Conservation (phyloP, 2,888 invertebrate genomes). For the Brachypterus glaber region DNA sequence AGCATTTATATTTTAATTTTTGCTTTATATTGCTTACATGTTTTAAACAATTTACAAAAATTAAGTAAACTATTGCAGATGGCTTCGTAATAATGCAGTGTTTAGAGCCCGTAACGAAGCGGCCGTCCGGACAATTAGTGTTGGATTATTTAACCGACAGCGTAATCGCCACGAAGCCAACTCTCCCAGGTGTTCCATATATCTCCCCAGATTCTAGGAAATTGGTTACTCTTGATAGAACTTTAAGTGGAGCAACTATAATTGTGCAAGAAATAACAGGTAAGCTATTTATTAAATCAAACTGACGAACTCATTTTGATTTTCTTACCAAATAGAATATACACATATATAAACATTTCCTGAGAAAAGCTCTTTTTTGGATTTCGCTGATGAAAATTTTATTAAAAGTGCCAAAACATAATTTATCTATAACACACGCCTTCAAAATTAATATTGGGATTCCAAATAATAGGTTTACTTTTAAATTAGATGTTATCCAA, state of each 20-base stretch:
- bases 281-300: slow-evolving; percentile 26
- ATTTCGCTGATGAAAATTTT: too few species aligned
- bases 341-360: too few species aligned
- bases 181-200: slow-evolving; percentile 54
- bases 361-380: too few species aligned
- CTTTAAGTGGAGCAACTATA: slow-evolving; percentile 48
- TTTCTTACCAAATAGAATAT: too few species aligned
- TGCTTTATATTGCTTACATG: too few species aligned
- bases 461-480: too few species aligned
- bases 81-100: slow-evolving; percentile 64
- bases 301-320: not conserved
- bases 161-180: slow-evolving; percentile 53
- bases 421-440: too few species aligned
- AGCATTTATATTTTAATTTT: too few species aligned
- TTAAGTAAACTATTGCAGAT: slow-evolving; percentile 46
- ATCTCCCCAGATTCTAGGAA: slow-evolving; percentile 63
- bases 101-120: slow-evolving; percentile 53
- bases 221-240: slow-evolving; percentile 56
- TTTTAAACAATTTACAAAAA: too few species aligned
- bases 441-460: too few species aligned
- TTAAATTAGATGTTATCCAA: too few species aligned
- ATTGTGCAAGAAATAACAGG: slow-evolving; percentile 56
- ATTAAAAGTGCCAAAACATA: too few species aligned
- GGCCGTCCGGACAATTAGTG: slow-evolving; percentile 56
- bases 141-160: slow-evolving; percentile 65